Percentiles rank a stretch among this genome's conserved stretches.
phyloP scores from a whole-genome alignment of 2,888 invertebrate genomes.

The Drosophila buzzatii region DNA sequence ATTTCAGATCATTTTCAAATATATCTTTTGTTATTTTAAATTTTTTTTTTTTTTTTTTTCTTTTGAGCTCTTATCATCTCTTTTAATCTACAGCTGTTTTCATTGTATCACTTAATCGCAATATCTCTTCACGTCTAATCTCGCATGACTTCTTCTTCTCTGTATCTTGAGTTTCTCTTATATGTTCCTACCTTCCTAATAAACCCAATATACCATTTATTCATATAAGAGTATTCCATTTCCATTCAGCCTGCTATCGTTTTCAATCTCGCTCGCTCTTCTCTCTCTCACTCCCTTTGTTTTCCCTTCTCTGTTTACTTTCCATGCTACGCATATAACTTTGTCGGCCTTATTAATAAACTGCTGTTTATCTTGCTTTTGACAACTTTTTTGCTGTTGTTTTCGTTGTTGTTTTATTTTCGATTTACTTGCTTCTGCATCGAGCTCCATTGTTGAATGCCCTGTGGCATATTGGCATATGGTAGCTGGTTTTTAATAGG shows the following conservation, averaged over 20 bases:
- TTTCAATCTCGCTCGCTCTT: not conserved
- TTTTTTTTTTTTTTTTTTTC: too few species aligned
- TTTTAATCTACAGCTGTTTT: too few species aligned
- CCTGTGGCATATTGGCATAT: constrained; percentile 62
- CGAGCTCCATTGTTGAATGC: constrained; percentile 45
- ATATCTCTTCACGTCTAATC: too few species aligned
- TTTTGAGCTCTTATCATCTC: too few species aligned
- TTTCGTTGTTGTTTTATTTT: constrained; percentile 4
- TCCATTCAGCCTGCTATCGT: not conserved
- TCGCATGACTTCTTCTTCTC: not conserved
- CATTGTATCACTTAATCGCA: too few species aligned
- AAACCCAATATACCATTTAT: not conserved
- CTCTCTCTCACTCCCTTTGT: not conserved
- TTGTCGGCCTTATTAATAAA: constrained; percentile 57
- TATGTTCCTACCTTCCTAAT: not conserved
- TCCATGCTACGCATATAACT: constrained; percentile 31
- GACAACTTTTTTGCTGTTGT: constrained; percentile 28
- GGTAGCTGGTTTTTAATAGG: constrained; percentile 64
- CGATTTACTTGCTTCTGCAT: constrained; percentile 1
- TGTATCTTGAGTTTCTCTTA: not conserved
- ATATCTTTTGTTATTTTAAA: too few species aligned
- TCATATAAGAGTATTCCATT: constrained; percentile 31
- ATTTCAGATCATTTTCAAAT: too few species aligned
- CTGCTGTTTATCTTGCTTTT: constrained; percentile 62
- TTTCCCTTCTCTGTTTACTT: constrained; percentile 49